Percentiles rank a stretch among this genome's conserved stretches.
Evolutionary conservation across 2,113 vertebrate species (phyloP).

Genomic region (Spermophilus dauricus): DNA sequence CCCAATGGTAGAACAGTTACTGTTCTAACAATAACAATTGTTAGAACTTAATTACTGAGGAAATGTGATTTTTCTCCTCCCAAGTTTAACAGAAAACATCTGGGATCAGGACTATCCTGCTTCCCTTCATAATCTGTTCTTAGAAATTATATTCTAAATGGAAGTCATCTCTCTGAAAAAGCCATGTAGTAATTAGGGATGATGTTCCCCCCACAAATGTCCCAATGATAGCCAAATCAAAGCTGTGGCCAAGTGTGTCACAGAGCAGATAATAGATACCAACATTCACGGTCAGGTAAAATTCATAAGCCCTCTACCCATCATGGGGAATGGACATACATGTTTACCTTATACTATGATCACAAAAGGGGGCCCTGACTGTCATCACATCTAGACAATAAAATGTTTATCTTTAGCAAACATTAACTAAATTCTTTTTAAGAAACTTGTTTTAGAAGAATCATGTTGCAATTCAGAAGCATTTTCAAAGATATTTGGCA

Average conservation of each 20-base stretch:
- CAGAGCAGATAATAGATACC: neutral
- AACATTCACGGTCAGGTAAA: neutral
- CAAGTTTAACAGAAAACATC: neutral
- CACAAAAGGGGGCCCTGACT: neutral
- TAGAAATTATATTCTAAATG: neutral
- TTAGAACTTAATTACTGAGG: neutral
- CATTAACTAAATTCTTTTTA: slow-evolving; percentile 23
- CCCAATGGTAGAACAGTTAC: neutral
- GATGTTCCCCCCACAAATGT: neutral
- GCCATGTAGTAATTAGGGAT: rapidly evolving
- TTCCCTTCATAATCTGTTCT: neutral
- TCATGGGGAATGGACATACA: neutral
- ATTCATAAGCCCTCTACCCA: neutral
- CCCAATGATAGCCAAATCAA: neutral
- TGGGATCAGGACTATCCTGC: too few relatives aligned
- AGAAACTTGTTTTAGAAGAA: neutral
- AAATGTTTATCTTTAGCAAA: neutral
- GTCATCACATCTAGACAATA: neutral
- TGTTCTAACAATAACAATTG: too few relatives aligned
- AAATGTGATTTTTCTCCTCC: neutral
- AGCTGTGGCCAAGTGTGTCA: neutral
- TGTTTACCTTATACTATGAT: neutral
- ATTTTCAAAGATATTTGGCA: neutral
- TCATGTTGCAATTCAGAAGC: neutral
- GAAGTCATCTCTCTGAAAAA: neutral